Percentiles rank a stretch among this genome's conserved stretches.
These are phyloP conservation scores for Phalacrocorax brasilianus DNA, from an alignment of 2,113 vertebrate genomes.

Conservation along the genomic window DNA sequence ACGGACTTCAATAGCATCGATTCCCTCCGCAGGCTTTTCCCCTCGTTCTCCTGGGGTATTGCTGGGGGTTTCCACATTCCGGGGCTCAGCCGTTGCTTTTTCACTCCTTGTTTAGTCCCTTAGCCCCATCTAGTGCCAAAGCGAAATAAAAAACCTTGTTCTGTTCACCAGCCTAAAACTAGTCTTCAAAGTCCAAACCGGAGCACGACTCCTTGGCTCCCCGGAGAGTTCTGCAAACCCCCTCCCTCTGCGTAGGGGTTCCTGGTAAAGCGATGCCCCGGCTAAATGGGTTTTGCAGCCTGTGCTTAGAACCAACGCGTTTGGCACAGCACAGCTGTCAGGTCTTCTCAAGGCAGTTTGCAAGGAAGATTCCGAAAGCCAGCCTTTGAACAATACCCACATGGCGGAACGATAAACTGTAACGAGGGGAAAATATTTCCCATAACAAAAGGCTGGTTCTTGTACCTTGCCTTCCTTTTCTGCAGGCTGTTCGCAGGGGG, in stretches of 20 bases:
- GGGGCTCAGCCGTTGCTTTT: accelerated
- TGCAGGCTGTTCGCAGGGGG: neutral
- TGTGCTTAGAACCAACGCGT: neutral
- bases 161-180: neutral
- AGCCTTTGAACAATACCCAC: neutral
- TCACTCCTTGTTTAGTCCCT: neutral
- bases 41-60: neutral
- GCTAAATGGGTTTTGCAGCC: neutral
- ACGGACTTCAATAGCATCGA: neutral
- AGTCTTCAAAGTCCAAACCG: neutral
- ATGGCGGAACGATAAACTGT: neutral
- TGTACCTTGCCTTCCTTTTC: neutral
- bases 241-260: neutral
- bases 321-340: accelerated
- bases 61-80: neutral
- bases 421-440: neutral
- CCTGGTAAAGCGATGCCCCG: neutral
- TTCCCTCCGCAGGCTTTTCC: neutral
- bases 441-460: neutral
- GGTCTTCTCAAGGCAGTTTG: neutral
- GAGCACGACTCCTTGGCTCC: accelerated
- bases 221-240: neutral
- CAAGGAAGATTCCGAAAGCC: neutral
- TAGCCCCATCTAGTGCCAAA: conserved; percentile 59
- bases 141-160: neutral